phyloP scores from a whole-genome alignment of 2,888 invertebrate species.

The Deilephila elpenor region DNA sequence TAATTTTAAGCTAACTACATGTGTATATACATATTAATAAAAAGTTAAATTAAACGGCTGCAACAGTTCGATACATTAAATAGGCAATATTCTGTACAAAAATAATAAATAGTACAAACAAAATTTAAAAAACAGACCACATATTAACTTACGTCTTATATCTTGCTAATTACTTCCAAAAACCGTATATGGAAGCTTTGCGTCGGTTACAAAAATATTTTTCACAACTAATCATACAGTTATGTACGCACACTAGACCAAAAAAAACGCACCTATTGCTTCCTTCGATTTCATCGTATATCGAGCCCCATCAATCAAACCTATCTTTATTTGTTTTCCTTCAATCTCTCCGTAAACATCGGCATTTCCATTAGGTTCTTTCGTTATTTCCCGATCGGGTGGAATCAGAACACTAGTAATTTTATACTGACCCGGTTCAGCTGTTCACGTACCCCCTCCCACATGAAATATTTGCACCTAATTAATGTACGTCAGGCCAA shows the following conservation, averaged over 20 bases:
- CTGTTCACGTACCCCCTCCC: slow-evolving; percentile 30
- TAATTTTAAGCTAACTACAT: too few relatives aligned
- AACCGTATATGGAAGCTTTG: too few relatives aligned
- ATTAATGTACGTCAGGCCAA: slow-evolving; percentile 57
- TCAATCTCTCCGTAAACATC: slow-evolving; percentile 11
- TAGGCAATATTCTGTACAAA: too few relatives aligned
- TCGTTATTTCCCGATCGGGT: slow-evolving; percentile 7
- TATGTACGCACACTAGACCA: neutral
- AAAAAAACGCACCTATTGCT: neutral
- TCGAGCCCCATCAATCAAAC: neutral
- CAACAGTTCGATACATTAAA: too few relatives aligned
- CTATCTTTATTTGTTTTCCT: neutral
- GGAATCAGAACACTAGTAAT: slow-evolving; percentile 7
- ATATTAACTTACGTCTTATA: too few relatives aligned
- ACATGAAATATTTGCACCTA: slow-evolving; percentile 52
- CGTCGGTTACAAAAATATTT: too few relatives aligned
- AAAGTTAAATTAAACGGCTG: too few relatives aligned
- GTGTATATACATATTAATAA: too few relatives aligned
- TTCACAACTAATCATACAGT: neutral
- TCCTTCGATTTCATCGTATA: neutral
- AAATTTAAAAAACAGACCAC: too few relatives aligned
- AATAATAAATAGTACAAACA: too few relatives aligned
- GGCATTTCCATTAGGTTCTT: slow-evolving; percentile 3
- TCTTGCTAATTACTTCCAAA: too few relatives aligned
- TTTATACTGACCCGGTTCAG: slow-evolving; percentile 34